phyloP scores from a whole-genome alignment of 2,888 invertebrate genomes.

The Chloromyia formosa region DNA sequence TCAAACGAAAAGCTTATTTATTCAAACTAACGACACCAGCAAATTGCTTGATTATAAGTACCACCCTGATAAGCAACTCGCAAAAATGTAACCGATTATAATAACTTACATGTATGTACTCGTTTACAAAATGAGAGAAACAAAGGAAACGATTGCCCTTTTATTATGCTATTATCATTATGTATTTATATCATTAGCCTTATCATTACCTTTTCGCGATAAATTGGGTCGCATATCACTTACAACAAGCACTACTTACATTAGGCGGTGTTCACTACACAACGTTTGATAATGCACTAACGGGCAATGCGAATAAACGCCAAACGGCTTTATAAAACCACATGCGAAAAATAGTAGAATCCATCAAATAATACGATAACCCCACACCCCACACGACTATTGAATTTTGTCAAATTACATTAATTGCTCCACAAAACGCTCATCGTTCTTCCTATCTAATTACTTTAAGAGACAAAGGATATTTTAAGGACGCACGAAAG shows the following conservation, averaged over 20 bases:
- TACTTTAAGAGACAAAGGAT: constrained; percentile 23
- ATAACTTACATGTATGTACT: neutral
- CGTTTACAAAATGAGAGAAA: neutral
- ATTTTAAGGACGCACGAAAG: constrained; percentile 26
- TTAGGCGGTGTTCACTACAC: constrained; percentile 6
- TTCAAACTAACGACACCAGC: no score
- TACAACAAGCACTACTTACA: neutral
- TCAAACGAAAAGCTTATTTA: no score
- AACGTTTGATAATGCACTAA: constrained; percentile 20
- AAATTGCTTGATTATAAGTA: no score
- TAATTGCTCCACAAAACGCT: constrained; percentile 27
- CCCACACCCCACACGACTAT: neutral
- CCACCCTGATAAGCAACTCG: neutral
- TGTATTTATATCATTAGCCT: neutral
- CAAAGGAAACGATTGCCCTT: neutral
- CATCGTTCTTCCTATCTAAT: constrained; percentile 25
- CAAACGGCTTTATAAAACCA: neutral
- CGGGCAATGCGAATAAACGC: neutral
- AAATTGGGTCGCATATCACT: constrained; percentile 22
- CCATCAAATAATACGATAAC: neutral
- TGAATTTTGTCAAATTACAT: constrained; percentile 27
- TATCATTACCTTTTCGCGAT: constrained; percentile 9
- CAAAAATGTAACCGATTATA: neutral
- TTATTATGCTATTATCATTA: neutral
- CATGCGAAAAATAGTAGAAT: no score